These are phyloP conservation scores for Amiota communis DNA, from an alignment of 2,888 invertebrate genomes.

Conservation along the genomic window DNA sequence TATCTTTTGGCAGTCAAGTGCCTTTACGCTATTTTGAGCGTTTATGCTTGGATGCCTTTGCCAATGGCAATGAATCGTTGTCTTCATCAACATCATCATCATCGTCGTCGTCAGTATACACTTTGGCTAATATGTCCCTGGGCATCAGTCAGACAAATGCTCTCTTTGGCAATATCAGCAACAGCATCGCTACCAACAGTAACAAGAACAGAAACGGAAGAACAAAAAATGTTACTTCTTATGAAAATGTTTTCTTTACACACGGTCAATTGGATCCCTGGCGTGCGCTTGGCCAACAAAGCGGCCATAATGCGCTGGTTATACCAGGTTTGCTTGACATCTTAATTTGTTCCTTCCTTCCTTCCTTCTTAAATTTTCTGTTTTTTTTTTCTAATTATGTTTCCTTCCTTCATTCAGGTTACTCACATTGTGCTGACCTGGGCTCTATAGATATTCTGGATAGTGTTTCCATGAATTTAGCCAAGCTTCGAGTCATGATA, in stretches of 20 bases:
- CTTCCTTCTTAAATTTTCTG: constrained; percentile 10
- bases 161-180: constrained; percentile 51
- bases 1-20: constrained; percentile 57
- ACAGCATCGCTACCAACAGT: constrained; percentile 25
- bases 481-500: constrained; percentile 63
- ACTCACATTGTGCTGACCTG: constrained; percentile 68
- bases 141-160: constrained; percentile 51
- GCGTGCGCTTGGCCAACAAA: constrained; percentile 74
- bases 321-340: constrained; percentile 54
- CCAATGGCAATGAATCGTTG: neutral
- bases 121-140: constrained; percentile 41
- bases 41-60: constrained; percentile 62
- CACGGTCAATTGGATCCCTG: constrained; percentile 77
- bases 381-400: constrained; percentile 28
- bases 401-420: constrained; percentile 48
- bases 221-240: neutral
- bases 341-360: constrained; percentile 6
- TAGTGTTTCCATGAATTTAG: constrained; percentile 62
- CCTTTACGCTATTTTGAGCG: constrained; percentile 59
- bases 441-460: constrained; percentile 61
- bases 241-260: constrained; percentile 73
- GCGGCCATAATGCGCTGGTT: constrained; percentile 55
- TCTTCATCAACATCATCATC: neutral
- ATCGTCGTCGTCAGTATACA: constrained; percentile 32
- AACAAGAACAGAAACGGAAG: constrained; percentile 19